These are phyloP conservation scores for Venustaconcha ellipsiformis DNA, from an alignment of 1,140 invertebrate genomes.

Conservation along the genomic window DNA sequence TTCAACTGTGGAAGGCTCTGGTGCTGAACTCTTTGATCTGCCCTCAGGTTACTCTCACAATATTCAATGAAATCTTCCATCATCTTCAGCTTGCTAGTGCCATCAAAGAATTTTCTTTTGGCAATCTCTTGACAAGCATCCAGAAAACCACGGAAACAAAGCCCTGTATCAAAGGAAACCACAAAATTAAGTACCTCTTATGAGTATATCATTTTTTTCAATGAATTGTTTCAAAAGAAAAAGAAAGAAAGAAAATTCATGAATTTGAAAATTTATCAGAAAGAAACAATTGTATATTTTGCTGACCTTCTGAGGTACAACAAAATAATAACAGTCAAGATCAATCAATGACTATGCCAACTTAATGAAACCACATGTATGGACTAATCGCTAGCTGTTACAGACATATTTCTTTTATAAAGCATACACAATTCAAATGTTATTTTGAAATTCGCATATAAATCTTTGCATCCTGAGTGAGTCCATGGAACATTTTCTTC, in stretches of 20 bases:
- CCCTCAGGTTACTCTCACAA: slow-evolving; percentile 43
- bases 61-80: slow-evolving; percentile 46
- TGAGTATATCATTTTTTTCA: neutral
- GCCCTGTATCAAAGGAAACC: slow-evolving; percentile 37
- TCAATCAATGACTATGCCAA: too few relatives aligned
- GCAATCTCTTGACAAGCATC: slow-evolving; percentile 57
- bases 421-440: too few relatives aligned
- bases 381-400: too few relatives aligned
- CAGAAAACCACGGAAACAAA: slow-evolving; percentile 57
- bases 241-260: neutral
- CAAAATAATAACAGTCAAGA: too few relatives aligned
- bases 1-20: slow-evolving; percentile 12
- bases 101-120: slow-evolving; percentile 38
- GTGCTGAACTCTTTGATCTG: slow-evolving; percentile 11
- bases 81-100: slow-evolving; percentile 25
- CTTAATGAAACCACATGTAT: too few relatives aligned
- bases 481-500: too few relatives aligned
- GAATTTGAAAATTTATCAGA: neutral
- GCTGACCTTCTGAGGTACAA: too few relatives aligned
- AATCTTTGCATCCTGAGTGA: too few relatives aligned
- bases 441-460: too few relatives aligned
- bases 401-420: too few relatives aligned
- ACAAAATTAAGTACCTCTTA: neutral
- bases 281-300: neutral
- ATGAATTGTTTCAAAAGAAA: neutral